phyloP scores from a whole-genome alignment of 1,140 invertebrate species.

The Drosophila trapezifrons region DNA sequence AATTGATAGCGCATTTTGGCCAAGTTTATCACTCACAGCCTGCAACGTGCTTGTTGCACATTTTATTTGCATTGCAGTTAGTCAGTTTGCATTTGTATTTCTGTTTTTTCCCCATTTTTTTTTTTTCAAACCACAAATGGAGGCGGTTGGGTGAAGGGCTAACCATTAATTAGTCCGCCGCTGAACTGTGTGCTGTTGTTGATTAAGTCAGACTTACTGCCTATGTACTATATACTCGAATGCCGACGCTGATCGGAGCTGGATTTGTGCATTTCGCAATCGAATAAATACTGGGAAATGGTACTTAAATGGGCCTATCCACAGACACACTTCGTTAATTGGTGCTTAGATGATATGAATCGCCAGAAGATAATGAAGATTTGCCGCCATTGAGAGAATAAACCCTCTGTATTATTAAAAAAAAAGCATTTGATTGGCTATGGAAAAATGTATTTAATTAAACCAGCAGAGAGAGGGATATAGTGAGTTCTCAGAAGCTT shows the following conservation, averaged over 20 bases:
- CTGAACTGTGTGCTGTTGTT: constrained; percentile 42
- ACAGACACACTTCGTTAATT: constrained; percentile 25
- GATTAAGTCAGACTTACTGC: constrained; percentile 53
- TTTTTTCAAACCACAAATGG: constrained; percentile 27
- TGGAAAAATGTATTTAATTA: neutral
- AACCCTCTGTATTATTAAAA: neutral
- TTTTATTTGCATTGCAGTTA: constrained; percentile 74
- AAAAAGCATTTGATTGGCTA: neutral
- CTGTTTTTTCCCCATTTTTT: constrained; percentile 11
- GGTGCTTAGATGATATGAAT: too few species aligned
- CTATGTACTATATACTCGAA: constrained; percentile 14
- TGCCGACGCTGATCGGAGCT: constrained; percentile 12
- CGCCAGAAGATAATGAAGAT: neutral
- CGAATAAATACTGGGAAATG: constrained; percentile 46
- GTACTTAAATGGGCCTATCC: constrained; percentile 23
- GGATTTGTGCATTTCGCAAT: constrained; percentile 36
- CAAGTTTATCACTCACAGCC: constrained; percentile 65
- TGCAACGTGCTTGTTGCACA: constrained; percentile 50
- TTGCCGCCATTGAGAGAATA: too few species aligned
- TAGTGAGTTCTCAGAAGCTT: too few species aligned
- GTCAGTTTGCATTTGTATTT: constrained; percentile 48
- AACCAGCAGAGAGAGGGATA: accelerated
- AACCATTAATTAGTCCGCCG: constrained; percentile 68
- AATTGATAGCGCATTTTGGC: constrained; percentile 76
- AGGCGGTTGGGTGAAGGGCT: constrained; percentile 6